A percentile compares a stretch with the other conserved stretches of the same genome.
These are phyloP conservation scores for Clistopyga incitator DNA, from an alignment of 2,888 invertebrate species.

Conservation along the genomic window DNA sequence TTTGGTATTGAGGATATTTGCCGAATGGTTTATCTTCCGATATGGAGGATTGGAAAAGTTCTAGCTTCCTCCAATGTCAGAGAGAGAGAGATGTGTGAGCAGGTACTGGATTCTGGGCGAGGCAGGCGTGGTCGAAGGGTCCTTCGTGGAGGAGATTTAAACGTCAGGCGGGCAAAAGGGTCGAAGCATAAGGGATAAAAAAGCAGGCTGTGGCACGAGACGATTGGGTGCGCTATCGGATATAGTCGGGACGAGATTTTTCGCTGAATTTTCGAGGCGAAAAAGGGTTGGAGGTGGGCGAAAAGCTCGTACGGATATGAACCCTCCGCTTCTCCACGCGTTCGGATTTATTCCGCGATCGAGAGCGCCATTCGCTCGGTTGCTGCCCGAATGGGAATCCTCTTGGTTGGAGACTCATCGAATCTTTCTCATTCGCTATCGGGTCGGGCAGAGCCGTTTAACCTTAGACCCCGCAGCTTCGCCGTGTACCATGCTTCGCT, in stretches of 20 bases:
- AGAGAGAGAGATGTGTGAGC: slow-evolving; percentile 29
- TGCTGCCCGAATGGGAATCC: slow-evolving; percentile 73
- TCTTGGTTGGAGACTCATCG: slow-evolving; percentile 45
- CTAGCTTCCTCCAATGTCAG: slow-evolving; percentile 48
- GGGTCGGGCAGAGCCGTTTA: slow-evolving; percentile 57
- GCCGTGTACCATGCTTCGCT: slow-evolving; percentile 2
- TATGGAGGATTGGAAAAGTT: slow-evolving; percentile 65
- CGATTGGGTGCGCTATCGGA: slow-evolving; percentile 66
- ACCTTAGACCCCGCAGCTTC: slow-evolving; percentile 44
- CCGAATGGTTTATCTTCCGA: slow-evolving; percentile 59
- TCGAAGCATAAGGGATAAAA: slow-evolving; percentile 63
- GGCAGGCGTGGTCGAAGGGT: slow-evolving; percentile 48
- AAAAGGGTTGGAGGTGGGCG: slow-evolving; percentile 57
- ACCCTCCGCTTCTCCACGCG: slow-evolving; percentile 32
- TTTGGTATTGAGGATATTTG: slow-evolving; percentile 48
- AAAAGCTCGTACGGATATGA: slow-evolving; percentile 13
- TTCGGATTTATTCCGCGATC: slow-evolving; percentile 76
- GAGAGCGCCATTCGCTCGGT: slow-evolving; percentile 60
- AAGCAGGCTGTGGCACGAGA: slow-evolving; percentile 60
- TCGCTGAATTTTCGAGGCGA: slow-evolving; percentile 60
- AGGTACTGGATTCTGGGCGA: slow-evolving; percentile 29
- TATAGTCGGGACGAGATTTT: slow-evolving; percentile 65
- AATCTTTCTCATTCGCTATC: slow-evolving; percentile 53
- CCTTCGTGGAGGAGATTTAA: slow-evolving; percentile 55
- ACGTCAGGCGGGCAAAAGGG: slow-evolving; percentile 66